Conservation (phyloP, 2,888 invertebrate species). For the Tyria jacobaeae region DNA sequence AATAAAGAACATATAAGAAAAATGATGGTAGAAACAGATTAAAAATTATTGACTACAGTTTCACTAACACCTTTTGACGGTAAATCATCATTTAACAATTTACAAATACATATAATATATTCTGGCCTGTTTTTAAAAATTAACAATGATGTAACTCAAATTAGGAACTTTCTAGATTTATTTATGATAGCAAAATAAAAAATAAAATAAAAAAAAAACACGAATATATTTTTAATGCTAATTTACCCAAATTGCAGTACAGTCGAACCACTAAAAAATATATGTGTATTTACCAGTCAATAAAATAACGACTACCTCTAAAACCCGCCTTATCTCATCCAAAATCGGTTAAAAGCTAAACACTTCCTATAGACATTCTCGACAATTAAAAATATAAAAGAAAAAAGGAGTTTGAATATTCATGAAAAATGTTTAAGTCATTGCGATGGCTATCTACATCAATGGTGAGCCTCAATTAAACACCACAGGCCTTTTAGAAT, state of each 20-base stretch:
- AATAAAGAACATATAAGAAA: too few relatives aligned
- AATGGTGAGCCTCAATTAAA: constrained; percentile 71
- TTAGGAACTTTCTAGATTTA: too few relatives aligned
- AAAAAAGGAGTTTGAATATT: constrained; percentile 64
- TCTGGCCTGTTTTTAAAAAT: too few relatives aligned
- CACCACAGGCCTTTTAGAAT: constrained; percentile 64
- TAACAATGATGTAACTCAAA: too few relatives aligned
- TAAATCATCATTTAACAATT: too few relatives aligned
- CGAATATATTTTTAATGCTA: constrained; percentile 1
- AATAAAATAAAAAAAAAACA: background rate
- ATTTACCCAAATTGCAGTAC: constrained; percentile 18
- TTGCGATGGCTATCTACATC: constrained; percentile 68
- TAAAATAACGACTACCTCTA: constrained; percentile 16
- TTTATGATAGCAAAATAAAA: background rate
- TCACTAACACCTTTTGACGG: too few relatives aligned
- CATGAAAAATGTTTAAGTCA: constrained; percentile 79
- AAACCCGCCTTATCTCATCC: constrained; percentile 35
- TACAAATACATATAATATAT: too few relatives aligned
- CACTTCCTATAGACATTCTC: constrained; percentile 50
- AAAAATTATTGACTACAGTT: too few relatives aligned
- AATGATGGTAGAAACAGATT: too few relatives aligned
- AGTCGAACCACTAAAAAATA: constrained; percentile 16
- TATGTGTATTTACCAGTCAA: constrained; percentile 8
- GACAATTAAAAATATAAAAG: constrained; percentile 57
- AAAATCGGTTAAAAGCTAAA: constrained; percentile 46